Conservation (phyloP, 1,140 invertebrate genomes). For the Oncopodura yosiiana region DNA sequence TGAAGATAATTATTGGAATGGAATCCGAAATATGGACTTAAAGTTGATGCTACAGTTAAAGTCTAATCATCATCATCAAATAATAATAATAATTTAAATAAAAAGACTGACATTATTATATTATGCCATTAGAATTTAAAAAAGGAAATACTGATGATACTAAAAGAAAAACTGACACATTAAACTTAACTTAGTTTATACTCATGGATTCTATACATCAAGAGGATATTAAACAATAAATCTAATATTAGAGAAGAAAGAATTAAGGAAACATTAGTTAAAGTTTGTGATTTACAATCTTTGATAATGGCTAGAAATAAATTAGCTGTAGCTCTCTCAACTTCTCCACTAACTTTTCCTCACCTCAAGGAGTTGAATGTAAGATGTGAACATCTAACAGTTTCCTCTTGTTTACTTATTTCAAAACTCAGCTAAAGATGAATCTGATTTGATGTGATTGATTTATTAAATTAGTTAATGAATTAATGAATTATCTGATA, state of each 20-base stretch:
- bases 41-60: slow-evolving; percentile 75
- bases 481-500: background rate
- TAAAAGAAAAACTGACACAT: slow-evolving; percentile 52
- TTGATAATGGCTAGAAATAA: slow-evolving; percentile 77
- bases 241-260: slow-evolving; percentile 65
- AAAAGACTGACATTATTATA: too few relatives aligned
- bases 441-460: too few relatives aligned
- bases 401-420: slow-evolving; percentile 64
- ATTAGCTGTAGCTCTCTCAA: too few relatives aligned
- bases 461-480: too few relatives aligned
- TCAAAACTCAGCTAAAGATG: background rate
- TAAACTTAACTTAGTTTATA: slow-evolving; percentile 77
- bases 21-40: slow-evolving; percentile 75
- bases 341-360: slow-evolving; percentile 18
- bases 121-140: slow-evolving; percentile 88
- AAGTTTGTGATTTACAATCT: slow-evolving; percentile 61
- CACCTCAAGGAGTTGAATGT: slow-evolving; percentile 65
- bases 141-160: slow-evolving; percentile 56
- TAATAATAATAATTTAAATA: too few relatives aligned
- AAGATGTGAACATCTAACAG: slow-evolving; percentile 66
- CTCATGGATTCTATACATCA: slow-evolving; percentile 62
- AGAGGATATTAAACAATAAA: slow-evolving; percentile 54
- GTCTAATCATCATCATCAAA: slow-evolving; percentile 54
- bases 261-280: slow-evolving; percentile 54
- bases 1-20: slow-evolving; percentile 90